Evolutionary conservation across 37 sponge, comb jelly and placozoan genomes (phyloP), one percentile per base, ranked within the genome.

Genomic region (Theonella swinhoei): DNA sequence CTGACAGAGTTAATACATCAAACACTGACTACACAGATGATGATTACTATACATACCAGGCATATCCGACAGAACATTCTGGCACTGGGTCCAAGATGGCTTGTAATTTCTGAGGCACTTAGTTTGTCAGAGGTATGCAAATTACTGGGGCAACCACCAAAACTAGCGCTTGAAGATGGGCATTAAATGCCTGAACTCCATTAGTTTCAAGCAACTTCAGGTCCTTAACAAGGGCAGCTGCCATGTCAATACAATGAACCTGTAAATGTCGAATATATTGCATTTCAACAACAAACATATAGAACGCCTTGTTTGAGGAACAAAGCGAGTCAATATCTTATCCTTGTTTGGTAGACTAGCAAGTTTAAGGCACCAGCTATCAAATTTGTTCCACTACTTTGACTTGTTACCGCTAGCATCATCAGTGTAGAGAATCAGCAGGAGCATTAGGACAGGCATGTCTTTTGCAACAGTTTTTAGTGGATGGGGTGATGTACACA

Each of bases 351-450:
- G 80, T 4, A 80, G 70, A 7, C 70, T 70, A 63, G 39, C 78
- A 34, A 78, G 64, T n/a, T n/a, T n/a, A n/a, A n/a, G n/a, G 35
- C 39, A 62, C 78, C 78, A 78, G 28, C 34, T 30, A 40, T 74
- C 74, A 74, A 78, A 78, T 33, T 78, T 78, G 25, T 78, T 78
- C 78, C 78, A 78, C 35, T 64, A 64, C 78, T 78, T 78, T 23
- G 78, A 63, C 39, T 35, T 63, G 39, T 78, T 78, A 0, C 78
- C 78, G 25, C 78, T 78, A 25, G 78, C 64, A 29, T 78, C 78
- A 29, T 78, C 78, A 0, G 78, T 39, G 78, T 64, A 78, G 23
- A 78, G 38, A 11, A 78, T 32, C 32, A 78, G 26, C 14, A 65
- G 78, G n/a, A 62, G 11, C 64, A 62, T 63, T 24, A 34, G 36